phyloP scores from a whole-genome alignment of 2,113 vertebrate genomes.

The Martes martes region DNA sequence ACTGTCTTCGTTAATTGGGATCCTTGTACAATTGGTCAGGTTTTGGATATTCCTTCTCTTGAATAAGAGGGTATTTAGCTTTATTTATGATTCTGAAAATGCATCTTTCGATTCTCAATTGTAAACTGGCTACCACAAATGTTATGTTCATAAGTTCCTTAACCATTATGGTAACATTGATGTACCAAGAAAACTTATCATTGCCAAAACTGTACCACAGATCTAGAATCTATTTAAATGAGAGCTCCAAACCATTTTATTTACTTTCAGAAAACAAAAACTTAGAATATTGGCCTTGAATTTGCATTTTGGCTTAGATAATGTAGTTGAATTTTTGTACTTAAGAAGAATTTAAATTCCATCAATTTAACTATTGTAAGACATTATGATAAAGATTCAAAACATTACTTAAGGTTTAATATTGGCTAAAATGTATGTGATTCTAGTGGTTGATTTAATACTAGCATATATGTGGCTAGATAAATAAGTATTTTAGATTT shows the following conservation, averaged over 20 bases:
- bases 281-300: conserved; percentile 64
- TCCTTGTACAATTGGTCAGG: conserved; percentile 77
- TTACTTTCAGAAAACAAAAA: conserved; percentile 73
- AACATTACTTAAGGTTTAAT: conserved; percentile 9
- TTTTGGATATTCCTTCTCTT: conserved; percentile 69
- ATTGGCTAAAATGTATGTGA: neutral
- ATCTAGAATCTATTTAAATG: conserved; percentile 75
- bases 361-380: conserved; percentile 65
- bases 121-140: conserved; percentile 80
- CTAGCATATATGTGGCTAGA: neutral
- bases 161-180: conserved; percentile 72
- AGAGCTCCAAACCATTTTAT: conserved; percentile 62
- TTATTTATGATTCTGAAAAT: conserved; percentile 86
- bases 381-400: conserved; percentile 43
- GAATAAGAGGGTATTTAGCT: conserved; percentile 76
- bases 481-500: neutral
- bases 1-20: conserved; percentile 79
- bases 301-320: conserved; percentile 63
- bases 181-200: conserved; percentile 55
- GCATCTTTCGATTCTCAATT: conserved; percentile 78
- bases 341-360: conserved; percentile 40
- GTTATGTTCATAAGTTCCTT: conserved; percentile 65
- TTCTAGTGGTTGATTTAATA: neutral
- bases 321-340: conserved; percentile 67
- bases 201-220: conserved; percentile 77